These are phyloP conservation scores for Rallus crepitans DNA, from an alignment of 2,797 vertebrate genomes.

Conservation along the genomic window DNA sequence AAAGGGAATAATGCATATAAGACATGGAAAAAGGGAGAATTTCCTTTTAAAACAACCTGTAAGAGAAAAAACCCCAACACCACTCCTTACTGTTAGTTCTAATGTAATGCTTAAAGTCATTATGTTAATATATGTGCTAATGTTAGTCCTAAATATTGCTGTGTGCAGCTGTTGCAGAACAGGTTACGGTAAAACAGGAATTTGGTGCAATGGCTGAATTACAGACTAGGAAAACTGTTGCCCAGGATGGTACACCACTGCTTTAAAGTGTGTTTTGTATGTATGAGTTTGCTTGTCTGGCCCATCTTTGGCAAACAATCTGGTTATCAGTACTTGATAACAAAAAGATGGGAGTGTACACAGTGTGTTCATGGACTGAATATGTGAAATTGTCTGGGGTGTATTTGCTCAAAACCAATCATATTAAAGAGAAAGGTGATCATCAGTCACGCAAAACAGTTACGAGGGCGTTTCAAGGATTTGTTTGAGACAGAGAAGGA, in stretches of 20 bases:
- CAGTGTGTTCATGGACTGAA: fast-evolving
- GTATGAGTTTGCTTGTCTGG: background rate
- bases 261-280: background rate
- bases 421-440: background rate
- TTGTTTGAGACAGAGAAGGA: background rate
- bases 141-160: background rate
- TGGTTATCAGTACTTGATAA: background rate
- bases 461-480: background rate
- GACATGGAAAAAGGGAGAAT: background rate
- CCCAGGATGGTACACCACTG: background rate
- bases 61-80: background rate
- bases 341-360: background rate
- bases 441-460: background rate
- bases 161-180: background rate
- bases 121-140: background rate
- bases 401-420: background rate
- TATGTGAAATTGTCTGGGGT: background rate
- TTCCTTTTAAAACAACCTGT: background rate
- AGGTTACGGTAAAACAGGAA: background rate
- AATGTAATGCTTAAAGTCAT: background rate
- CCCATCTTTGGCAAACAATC: background rate
- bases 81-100: background rate
- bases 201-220: background rate
- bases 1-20: background rate
- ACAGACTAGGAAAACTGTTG: background rate